phyloP scores from a whole-genome alignment of 2,888 invertebrate genomes.

The Drosophila ustulata region DNA sequence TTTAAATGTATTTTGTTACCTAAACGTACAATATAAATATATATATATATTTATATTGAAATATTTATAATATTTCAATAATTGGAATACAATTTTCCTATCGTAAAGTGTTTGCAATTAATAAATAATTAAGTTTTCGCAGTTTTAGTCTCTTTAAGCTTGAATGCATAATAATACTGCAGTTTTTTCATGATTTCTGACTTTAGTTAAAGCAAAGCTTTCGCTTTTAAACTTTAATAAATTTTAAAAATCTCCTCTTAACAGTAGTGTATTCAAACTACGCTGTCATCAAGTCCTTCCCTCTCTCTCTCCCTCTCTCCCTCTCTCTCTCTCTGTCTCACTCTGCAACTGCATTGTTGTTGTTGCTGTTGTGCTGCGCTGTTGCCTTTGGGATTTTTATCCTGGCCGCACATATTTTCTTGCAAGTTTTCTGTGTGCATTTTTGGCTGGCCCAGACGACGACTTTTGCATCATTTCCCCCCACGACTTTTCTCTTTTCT shows the following conservation, averaged over 20 bases:
- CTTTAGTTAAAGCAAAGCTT: background rate
- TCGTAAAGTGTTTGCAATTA: no score
- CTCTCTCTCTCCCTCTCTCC: background rate
- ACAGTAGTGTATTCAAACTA: background rate
- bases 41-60: no score
- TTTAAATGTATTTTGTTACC: no score
- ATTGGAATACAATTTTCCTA: no score
- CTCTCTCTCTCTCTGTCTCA: background rate
- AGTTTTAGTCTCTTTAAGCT: no score
- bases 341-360: background rate
- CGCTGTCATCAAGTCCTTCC: background rate
- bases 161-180: no score
- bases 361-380: constrained; percentile 6
- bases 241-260: background rate
- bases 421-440: constrained; percentile 40
- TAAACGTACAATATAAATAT: no score
- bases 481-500: constrained; percentile 15
- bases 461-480: constrained; percentile 30
- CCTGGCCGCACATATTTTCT: constrained; percentile 58
- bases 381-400: constrained; percentile 44
- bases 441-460: constrained; percentile 23
- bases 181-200: no score
- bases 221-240: background rate
- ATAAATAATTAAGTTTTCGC: no score
- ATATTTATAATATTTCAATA: no score